Conservation (phyloP, 2,888 invertebrate species). For the Stictocephala bisonia region DNA sequence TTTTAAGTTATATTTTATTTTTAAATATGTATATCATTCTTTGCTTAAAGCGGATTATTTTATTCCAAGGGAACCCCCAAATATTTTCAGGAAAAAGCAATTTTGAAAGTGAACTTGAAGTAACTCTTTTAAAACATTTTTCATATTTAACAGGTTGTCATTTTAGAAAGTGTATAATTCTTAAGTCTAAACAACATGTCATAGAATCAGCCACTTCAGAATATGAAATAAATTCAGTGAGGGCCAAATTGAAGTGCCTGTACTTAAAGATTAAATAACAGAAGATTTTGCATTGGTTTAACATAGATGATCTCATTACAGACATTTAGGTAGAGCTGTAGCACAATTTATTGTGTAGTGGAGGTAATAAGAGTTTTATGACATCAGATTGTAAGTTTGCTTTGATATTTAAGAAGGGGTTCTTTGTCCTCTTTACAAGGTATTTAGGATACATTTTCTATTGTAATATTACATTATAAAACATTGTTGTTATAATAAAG, state of each 20-base stretch:
- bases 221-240: not conserved
- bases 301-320: conserved; percentile 19
- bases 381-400: too few species aligned
- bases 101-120: too few species aligned
- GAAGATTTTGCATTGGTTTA: too few species aligned
- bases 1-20: conserved; percentile 35
- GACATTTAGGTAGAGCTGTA: too few species aligned
- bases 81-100: too few species aligned
- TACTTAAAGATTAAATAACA: conserved; percentile 25
- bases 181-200: too few species aligned
- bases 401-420: too few species aligned
- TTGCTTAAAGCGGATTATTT: not conserved
- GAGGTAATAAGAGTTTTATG: too few species aligned
- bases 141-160: too few species aligned
- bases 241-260: conserved; percentile 36
- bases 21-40: not conserved
- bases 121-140: too few species aligned
- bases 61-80: not conserved
- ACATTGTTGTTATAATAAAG: conserved; percentile 27
- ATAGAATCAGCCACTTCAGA: too few species aligned
- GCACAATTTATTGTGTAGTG: conserved; percentile 11
- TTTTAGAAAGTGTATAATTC: too few species aligned
- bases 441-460: conserved; percentile 35
- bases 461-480: conserved; percentile 32
- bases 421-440: conserved; percentile 11